These are phyloP conservation scores for Protaetia brevitarsis DNA, from an alignment of 1,140 invertebrate species.

Conservation along the genomic window DNA sequence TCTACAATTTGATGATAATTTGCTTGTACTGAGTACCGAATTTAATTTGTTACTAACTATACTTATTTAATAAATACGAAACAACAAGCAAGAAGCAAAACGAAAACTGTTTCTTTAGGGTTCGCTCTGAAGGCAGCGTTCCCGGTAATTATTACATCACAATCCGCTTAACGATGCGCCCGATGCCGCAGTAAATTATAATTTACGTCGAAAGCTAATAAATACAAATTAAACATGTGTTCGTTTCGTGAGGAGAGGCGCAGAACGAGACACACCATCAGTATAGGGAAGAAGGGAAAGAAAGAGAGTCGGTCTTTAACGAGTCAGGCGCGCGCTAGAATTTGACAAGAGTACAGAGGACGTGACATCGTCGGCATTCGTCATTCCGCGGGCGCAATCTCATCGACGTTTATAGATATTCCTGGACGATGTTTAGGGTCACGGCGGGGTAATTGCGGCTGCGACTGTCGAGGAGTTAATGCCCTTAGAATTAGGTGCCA, in stretches of 20 bases:
- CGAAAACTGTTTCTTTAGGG: too few species aligned
- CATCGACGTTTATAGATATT: constrained; percentile 15
- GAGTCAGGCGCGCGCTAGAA: neutral
- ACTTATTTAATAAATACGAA: too few species aligned
- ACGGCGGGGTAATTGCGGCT: constrained; percentile 2
- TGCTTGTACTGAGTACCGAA: too few species aligned
- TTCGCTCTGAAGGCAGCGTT: neutral
- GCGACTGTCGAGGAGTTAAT: constrained; percentile 4
- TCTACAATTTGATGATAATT: too few species aligned
- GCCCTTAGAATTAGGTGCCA: constrained; percentile 17
- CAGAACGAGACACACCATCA: neutral
- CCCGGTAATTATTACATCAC: neutral
- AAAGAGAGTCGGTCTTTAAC: neutral
- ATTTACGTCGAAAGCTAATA: constrained; percentile 11
- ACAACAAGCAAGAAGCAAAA: too few species aligned
- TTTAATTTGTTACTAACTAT: too few species aligned
- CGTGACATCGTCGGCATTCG: constrained; percentile 4
- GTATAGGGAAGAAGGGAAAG: neutral
- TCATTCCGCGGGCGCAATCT: constrained; percentile 1
- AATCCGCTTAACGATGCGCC: constrained; percentile 4
- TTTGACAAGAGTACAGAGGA: neutral
- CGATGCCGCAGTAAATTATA: constrained; percentile 10
- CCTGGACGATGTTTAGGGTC: neutral
- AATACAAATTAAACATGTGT: constrained; percentile 17
- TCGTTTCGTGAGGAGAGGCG: neutral